phyloP scores from a whole-genome alignment of 1,140 invertebrate species.

The Reticulitermes speratus region DNA sequence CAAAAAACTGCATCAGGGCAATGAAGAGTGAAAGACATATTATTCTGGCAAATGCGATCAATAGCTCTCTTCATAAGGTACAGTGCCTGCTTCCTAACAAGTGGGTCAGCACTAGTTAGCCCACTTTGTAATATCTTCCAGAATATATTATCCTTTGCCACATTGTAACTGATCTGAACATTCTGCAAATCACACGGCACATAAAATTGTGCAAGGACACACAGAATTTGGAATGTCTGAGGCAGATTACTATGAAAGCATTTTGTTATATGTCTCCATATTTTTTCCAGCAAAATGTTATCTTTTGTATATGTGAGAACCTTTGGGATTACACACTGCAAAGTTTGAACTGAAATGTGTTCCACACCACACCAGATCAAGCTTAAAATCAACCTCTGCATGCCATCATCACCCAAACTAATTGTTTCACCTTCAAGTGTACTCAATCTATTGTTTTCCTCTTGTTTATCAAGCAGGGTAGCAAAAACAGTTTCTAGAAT shows the following conservation, averaged over 20 bases:
- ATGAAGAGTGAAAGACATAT: background rate
- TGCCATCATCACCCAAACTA: background rate
- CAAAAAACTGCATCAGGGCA: constrained; percentile 35
- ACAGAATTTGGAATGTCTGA: constrained; percentile 5
- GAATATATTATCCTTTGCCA: constrained; percentile 32
- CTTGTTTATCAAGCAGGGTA: background rate
- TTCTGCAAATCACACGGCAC: background rate
- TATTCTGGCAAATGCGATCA: constrained; percentile 37
- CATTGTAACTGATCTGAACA: background rate
- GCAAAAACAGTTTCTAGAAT: constrained; percentile 20
- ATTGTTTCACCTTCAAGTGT: background rate
- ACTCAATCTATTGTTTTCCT: background rate
- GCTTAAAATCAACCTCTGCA: background rate
- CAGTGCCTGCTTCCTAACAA: constrained; percentile 44
- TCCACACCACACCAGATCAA: background rate
- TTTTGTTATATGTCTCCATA: constrained; percentile 19
- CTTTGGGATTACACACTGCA: constrained; percentile 16
- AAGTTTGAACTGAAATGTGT: constrained; percentile 1
- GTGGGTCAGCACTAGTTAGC: constrained; percentile 29
- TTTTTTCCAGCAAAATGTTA: background rate
- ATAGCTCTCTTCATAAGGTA: constrained; percentile 44
- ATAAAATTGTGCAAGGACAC: constrained; percentile 23
- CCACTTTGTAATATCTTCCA: constrained; percentile 37
- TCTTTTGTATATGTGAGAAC: background rate
- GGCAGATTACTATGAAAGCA: background rate